Evolutionary conservation across 2,888 invertebrate species (phyloP), one percentile per base, ranked within the genome.

Genomic region (Microplitis deprimator): DNA sequence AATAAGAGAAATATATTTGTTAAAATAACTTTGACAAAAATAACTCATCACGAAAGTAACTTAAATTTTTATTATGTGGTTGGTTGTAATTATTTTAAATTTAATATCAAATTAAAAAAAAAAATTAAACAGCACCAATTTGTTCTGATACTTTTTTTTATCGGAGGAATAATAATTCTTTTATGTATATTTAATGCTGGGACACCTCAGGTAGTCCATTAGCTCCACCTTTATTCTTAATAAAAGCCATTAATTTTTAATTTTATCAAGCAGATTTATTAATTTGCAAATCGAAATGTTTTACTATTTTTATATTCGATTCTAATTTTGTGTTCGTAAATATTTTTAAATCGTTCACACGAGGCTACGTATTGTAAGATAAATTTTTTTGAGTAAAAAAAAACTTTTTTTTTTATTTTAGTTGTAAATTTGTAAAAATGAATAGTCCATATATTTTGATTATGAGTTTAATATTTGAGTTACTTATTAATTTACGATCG

Each of bases 61-160:
- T 29, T 4, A 29, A 29, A 4, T 29, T 29, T 4, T 29, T 29
- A 29, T 29, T 29, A 29, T 4, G 3, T 29, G 29, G 29, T 29
- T 29, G 29, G 29, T 29, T 29, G 29, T 13, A 50, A 8, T 41
- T 50, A 50, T 50, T 50, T 6, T 50, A 10, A 29, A 50, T 50
- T 10, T 50, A 50, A 50, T 50, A 50, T 50, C 10, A 75, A 64
- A 69, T 70, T n/a, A 50, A 70, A 64, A 41, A 17, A 68, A 59
- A 39, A 29, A 16, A 59, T n/a, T 60, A 68, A 74, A 74, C 70
- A 75, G 70, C 75, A 70, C 75, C 75, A 72, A 72, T 38, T 40
- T 50, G 64, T 69, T 75, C 29, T 60, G 40, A 75, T 72, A 64
- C 20, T 62, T 62, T 39, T 39, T 64, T 62, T 40, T 61, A 64